Evolutionary conservation across 2,888 invertebrate genomes (phyloP), one percentile per base, ranked within the genome.

Genomic region (Scotopteryx bipunctaria): DNA sequence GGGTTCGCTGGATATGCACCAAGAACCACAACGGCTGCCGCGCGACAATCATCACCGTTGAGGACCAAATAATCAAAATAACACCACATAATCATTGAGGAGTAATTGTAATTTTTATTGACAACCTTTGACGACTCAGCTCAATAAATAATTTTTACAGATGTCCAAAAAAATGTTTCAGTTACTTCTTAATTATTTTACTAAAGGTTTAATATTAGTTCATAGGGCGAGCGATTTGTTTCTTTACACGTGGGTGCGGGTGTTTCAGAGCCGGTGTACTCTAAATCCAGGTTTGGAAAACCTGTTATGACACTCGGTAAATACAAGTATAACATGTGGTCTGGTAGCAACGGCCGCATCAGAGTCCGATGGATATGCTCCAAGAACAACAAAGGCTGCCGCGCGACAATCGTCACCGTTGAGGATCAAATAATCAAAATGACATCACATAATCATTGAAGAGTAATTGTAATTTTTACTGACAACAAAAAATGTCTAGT

Each of bases 301-400:
- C 66, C 64, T 2, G 59, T 64, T 4, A 57, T 81, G 2, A 17
- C 59, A 14, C 46, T 73, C 3, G 75, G 76, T 0, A 15, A 21
- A 2, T 66, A 74, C 38, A 62, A 71, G 3, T 78, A 64, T 45
- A 73, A 72, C 37, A 66, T 48, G 35, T 64, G 63, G 51, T 48
- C 54, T 17, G 53, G 63, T 11, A 68, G 63, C 36, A 64, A 41
- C 17, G 64, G 58, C n/a, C n/a, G n/a, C n/a, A n/a, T n/a, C n/a
- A 63, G 53, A 14, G 50, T 54, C 0, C 59, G 59, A 1, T 78
- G 76, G 71, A 52, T 64, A 5, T 78, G 73, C 47, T 64, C 67
- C n/a, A 70, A 53, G 13, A 55, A 57, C 29, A 41, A 46, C 1
- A 66, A 67, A 2, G 11, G 9, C 1, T 77, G 76, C 42, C 61